Evolutionary conservation across 2,797 vertebrate species (phyloP).

Genomic region (Amazona ochrocephala): DNA sequence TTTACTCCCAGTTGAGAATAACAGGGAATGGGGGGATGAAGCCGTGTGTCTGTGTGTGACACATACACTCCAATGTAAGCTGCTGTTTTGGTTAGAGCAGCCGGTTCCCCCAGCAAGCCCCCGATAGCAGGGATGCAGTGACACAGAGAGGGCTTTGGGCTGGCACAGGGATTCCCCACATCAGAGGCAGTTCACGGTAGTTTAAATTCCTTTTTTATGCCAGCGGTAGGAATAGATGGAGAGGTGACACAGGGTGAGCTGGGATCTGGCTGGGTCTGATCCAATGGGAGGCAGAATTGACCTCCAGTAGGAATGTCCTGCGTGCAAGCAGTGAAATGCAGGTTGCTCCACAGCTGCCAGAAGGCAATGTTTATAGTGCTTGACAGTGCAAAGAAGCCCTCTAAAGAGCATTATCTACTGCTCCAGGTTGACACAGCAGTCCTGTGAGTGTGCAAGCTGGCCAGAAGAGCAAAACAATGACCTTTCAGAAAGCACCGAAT

Average conservation of each 20-base stretch:
- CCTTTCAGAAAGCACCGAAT: background rate
- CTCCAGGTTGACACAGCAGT: background rate
- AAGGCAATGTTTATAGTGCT: background rate
- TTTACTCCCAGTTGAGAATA: background rate
- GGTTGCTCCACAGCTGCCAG: fast-evolving
- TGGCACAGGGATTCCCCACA: background rate
- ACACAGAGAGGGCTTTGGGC: background rate
- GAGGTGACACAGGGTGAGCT: background rate
- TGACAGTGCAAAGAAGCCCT: background rate
- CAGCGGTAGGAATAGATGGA: background rate
- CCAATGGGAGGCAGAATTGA: background rate
- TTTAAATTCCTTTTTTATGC: background rate
- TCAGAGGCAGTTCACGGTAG: no score
- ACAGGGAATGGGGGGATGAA: background rate
- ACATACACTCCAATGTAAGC: background rate
- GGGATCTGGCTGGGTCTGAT: background rate
- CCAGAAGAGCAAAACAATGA: background rate
- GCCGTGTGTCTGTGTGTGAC: background rate
- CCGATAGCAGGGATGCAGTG: background rate
- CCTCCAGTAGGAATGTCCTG: no score
- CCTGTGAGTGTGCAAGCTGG: background rate
- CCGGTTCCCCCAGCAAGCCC: background rate
- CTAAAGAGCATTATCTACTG: background rate
- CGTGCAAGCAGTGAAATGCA: background rate
- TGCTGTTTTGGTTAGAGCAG: background rate